phyloP scores from a whole-genome alignment of 2,797 vertebrate genomes.

The Rhynchotus rufescens region DNA sequence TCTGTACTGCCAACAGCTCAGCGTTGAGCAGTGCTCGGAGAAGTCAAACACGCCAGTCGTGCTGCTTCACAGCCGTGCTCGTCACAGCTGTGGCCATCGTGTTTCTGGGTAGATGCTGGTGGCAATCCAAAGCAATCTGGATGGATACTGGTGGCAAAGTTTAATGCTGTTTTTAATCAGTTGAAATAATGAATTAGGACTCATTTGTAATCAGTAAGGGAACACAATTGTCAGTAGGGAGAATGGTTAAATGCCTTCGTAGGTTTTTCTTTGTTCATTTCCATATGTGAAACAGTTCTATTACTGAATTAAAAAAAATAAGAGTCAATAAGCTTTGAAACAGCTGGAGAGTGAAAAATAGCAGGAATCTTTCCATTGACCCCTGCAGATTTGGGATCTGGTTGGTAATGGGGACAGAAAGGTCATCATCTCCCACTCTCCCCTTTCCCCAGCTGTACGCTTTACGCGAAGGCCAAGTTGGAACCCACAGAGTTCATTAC shows the following conservation, averaged over 20 bases:
- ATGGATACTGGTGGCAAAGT: background rate
- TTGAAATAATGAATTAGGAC: background rate
- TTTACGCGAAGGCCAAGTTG: background rate
- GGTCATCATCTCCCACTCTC: background rate
- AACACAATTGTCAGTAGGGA: background rate
- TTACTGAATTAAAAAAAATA: too few relatives aligned
- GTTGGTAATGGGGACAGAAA: background rate
- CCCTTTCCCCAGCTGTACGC: background rate
- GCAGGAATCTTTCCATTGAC: background rate
- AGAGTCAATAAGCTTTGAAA: background rate
- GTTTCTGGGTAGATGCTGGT: background rate
- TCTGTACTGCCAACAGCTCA: background rate
- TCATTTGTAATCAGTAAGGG: background rate
- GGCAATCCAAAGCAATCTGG: too few relatives aligned
- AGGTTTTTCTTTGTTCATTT: background rate
- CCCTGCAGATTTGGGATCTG: background rate
- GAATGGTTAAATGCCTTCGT: background rate
- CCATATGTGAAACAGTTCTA: background rate
- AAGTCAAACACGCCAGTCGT: background rate
- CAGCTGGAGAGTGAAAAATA: background rate
- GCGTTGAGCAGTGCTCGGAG: background rate
- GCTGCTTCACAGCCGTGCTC: background rate
- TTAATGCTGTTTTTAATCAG: background rate
- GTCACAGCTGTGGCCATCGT: rapidly evolving
- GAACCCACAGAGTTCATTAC: background rate